phyloP scores from a whole-genome alignment of 2,113 vertebrate genomes.

The Chloebia gouldiae region DNA sequence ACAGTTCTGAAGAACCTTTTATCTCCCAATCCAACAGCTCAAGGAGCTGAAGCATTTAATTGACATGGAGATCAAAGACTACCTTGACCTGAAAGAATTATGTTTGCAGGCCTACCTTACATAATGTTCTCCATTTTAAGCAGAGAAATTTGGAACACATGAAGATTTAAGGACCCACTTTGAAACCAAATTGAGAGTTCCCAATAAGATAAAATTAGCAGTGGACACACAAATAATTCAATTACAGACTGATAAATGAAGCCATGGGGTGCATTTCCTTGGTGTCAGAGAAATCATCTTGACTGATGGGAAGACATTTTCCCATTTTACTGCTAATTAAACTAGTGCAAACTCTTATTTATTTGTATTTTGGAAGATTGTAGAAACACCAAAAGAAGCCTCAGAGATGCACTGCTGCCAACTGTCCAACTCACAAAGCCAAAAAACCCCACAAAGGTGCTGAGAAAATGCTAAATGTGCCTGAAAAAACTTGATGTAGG shows the following conservation, averaged over 20 bases:
- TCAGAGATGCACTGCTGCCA: background rate
- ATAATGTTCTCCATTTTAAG: background rate
- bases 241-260: background rate
- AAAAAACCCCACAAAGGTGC: background rate
- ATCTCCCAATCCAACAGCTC: background rate
- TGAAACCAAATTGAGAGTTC: background rate
- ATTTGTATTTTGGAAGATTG: background rate
- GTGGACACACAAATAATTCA: background rate
- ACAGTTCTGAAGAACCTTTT: slow-evolving; percentile 6
- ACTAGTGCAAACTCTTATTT: background rate
- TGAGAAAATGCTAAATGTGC: background rate
- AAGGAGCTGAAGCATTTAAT: background rate
- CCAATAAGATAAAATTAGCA: background rate
- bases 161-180: background rate
- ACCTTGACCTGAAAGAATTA: background rate
- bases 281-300: background rate
- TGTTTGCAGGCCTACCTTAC: background rate
- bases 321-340: background rate
- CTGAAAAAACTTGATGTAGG: background rate
- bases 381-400: background rate
- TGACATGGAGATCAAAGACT: slow-evolving; percentile 21
- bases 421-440: background rate
- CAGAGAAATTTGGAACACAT: background rate
- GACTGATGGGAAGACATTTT: background rate
- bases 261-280: background rate